phyloP scores from a whole-genome alignment of 2,797 vertebrate genomes.

The Trachurus trachurus region DNA sequence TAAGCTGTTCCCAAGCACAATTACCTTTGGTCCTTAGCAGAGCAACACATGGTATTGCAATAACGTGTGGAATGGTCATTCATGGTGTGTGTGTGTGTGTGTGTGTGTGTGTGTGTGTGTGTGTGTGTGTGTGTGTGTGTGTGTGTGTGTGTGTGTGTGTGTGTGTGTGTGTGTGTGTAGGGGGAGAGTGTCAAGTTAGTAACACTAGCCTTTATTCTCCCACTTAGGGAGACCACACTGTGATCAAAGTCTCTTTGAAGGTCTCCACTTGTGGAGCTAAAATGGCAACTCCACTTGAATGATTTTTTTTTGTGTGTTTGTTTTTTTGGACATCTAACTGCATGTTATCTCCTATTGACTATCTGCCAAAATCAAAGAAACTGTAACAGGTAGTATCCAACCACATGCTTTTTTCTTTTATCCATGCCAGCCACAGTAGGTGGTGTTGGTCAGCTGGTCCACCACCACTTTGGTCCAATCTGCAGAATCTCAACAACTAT shows the following conservation, averaged over 20 bases:
- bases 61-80: conserved; percentile 67
- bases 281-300: conserved; percentile 21
- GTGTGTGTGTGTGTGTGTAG: conserved; percentile 25
- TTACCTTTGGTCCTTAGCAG: conserved; percentile 59
- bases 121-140: conserved; percentile 35
- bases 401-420: conserved; percentile 6
- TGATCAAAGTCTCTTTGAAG: conserved; percentile 78
- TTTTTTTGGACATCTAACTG: not conserved
- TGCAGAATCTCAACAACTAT: not conserved
- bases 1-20: conserved; percentile 72
- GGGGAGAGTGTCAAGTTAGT: conserved; percentile 44
- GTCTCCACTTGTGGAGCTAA: conserved; percentile 45
- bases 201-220: conserved; percentile 67
- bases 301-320: not conserved
- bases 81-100: conserved; percentile 37
- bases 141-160: conserved; percentile 37
- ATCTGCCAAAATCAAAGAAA: conserved; percentile 13
- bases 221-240: conserved; percentile 54
- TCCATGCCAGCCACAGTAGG: not conserved
- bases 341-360: conserved; percentile 1
- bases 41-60: conserved; percentile 73
- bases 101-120: conserved; percentile 35
- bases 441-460: not conserved
- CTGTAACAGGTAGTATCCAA: not conserved
- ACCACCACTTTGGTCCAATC: not conserved